Percentiles rank a stretch among this genome's conserved stretches.
phyloP scores from a whole-genome alignment of 1,140 invertebrate genomes.

The Prorops nasuta region DNA sequence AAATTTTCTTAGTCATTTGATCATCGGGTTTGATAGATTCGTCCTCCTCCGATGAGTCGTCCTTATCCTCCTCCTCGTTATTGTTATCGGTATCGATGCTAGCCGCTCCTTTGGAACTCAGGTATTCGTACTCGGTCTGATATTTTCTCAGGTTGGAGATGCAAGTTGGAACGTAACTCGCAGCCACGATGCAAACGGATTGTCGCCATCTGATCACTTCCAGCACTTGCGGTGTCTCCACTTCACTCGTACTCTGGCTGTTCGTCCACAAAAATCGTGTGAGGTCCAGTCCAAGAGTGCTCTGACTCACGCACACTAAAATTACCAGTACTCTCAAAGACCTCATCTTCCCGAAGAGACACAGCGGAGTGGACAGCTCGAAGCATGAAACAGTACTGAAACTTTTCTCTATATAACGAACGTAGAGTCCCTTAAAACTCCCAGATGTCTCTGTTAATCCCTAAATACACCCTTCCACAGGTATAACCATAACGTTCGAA shows the following conservation, averaged over 20 bases:
- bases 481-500: no score
- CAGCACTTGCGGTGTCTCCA: slow-evolving; percentile 4
- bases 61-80: not conserved
- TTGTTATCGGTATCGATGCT: not conserved
- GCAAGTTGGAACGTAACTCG: slow-evolving; percentile 2
- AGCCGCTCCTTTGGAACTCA: not conserved
- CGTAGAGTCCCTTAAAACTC: no score
- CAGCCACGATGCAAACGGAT: slow-evolving; percentile 21
- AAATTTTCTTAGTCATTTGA: not conserved
- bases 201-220: slow-evolving; percentile 28
- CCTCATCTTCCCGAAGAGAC: no score
- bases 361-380: no score
- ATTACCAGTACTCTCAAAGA: no score
- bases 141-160: not conserved
- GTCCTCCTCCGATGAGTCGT: not conserved
- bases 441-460: no score
- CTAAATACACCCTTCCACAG: no score
- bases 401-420: no score
- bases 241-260: not conserved
- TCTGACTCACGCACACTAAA: no score
- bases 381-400: no score
- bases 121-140: slow-evolving; percentile 7
- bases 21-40: not conserved
- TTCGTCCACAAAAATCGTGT: not conserved
- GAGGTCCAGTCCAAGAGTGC: not conserved